Evolutionary conservation across 1,140 invertebrate genomes (phyloP).

Genomic region (Physella acuta): DNA sequence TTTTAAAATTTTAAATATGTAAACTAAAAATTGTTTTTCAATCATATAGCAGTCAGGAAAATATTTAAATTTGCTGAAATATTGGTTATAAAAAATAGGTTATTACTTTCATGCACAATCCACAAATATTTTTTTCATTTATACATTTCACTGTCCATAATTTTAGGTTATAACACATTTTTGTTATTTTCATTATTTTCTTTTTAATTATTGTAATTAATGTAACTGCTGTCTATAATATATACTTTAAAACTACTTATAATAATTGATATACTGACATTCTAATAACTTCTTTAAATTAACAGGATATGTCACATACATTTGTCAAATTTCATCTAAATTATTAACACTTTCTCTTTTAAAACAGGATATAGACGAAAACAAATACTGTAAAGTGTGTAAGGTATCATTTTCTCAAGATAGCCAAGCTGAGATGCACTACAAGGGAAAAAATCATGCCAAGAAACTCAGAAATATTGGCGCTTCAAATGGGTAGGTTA

Average conservation of each 20-base stretch:
- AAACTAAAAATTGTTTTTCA: too few species aligned
- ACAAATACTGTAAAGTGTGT: constrained; percentile 24
- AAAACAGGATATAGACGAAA: constrained; percentile 17
- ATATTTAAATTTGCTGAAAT: too few species aligned
- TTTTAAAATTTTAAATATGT: too few species aligned
- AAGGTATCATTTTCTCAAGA: constrained; percentile 11
- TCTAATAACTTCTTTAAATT: background rate
- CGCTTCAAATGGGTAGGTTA: constrained; percentile 2
- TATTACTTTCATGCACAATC: too few species aligned
- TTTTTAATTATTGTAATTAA: too few species aligned
- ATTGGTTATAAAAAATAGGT: too few species aligned
- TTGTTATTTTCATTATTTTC: too few species aligned
- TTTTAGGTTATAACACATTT: too few species aligned
- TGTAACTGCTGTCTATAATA: background rate
- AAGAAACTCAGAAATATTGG: constrained; percentile 11
- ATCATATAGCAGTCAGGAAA: too few species aligned
- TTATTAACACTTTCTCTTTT: background rate
- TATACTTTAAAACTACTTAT: background rate
- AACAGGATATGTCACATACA: background rate
- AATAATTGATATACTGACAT: background rate
- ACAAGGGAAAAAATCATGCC: constrained; percentile 26
- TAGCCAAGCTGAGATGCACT: constrained; percentile 20
- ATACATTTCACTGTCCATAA: too few species aligned
- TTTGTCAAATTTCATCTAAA: background rate
- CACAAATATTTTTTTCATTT: too few species aligned